phyloP scores from a whole-genome alignment of 2,797 vertebrate species.

The Alouatta caraya region DNA sequence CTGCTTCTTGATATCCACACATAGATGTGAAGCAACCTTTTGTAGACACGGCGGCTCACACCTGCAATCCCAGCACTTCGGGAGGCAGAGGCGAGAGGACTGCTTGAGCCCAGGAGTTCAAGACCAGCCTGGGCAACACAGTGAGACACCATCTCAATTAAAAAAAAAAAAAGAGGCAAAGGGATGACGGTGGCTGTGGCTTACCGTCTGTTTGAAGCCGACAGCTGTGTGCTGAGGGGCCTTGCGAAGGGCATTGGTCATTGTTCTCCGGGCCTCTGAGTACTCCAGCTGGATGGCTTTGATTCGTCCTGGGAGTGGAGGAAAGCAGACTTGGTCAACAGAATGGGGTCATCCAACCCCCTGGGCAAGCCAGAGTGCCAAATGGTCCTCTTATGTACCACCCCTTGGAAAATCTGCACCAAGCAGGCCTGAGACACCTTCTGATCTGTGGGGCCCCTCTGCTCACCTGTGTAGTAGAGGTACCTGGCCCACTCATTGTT shows the following conservation, averaged over 20 bases:
- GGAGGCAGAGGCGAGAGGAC: not conserved
- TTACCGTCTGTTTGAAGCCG: conserved; percentile 97
- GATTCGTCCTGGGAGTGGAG: conserved; percentile 89
- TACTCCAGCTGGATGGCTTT: conserved; percentile 99
- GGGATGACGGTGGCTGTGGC: not conserved
- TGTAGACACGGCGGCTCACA: not conserved
- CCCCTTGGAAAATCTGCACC: not conserved
- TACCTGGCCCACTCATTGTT: conserved; percentile 99
- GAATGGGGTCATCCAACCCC: not conserved
- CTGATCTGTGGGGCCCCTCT: not conserved
- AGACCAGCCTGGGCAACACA: not conserved
- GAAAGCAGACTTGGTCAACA: not conserved
- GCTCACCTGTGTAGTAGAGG: conserved; percentile 96
- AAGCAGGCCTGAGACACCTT: rapidly evolving
- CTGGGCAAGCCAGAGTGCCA: not conserved
- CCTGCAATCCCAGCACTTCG: not conserved
- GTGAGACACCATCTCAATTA: not conserved
- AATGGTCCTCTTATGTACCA: not conserved
- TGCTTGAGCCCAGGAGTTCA: not conserved
- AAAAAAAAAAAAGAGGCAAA: not conserved
- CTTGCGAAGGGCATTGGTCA: conserved; percentile 96
- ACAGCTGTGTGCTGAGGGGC: conserved; percentile 97
- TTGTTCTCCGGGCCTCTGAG: conserved; percentile 93
- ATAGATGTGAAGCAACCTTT: not conserved
- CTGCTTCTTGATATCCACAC: rapidly evolving